Evolutionary conservation across 2,797 vertebrate genomes (phyloP).

Genomic region (Bradypodion pumilum): DNA sequence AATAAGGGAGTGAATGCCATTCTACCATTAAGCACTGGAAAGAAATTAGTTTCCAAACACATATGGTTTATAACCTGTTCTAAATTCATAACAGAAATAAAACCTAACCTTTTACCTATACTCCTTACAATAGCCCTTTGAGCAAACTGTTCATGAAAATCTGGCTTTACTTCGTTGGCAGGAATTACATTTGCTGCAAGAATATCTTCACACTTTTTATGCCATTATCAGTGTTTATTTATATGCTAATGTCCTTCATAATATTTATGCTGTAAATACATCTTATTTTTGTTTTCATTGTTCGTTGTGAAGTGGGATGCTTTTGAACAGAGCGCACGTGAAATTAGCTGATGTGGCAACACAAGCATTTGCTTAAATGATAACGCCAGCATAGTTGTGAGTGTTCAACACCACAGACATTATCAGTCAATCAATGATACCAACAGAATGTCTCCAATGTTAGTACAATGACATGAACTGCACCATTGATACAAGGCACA

Average conservation of each 20-base stretch:
- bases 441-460: accelerated
- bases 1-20: slow-evolving; percentile 14
- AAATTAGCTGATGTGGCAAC: neutral
- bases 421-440: neutral
- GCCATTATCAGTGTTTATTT: slow-evolving; percentile 39
- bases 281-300: slow-evolving; percentile 42
- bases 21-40: neutral
- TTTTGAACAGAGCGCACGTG: neutral
- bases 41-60: slow-evolving; percentile 9
- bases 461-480: neutral
- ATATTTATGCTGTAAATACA: slow-evolving; percentile 42
- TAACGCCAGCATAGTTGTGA: neutral
- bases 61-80: slow-evolving; percentile 1
- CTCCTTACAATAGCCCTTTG: slow-evolving; percentile 19
- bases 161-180: slow-evolving; percentile 7
- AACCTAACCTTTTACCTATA: slow-evolving; percentile 19
- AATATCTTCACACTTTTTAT: slow-evolving; percentile 33
- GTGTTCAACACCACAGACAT: neutral
- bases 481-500: neutral
- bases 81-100: slow-evolving; percentile 27
- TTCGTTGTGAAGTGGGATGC: neutral
- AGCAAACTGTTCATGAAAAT: neutral
- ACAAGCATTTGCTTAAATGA: neutral
- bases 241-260: slow-evolving; percentile 35
- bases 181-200: slow-evolving; percentile 34